These are phyloP conservation scores for Drosophila tani DNA, from an alignment of 1,140 invertebrate genomes.

Conservation along the genomic window DNA sequence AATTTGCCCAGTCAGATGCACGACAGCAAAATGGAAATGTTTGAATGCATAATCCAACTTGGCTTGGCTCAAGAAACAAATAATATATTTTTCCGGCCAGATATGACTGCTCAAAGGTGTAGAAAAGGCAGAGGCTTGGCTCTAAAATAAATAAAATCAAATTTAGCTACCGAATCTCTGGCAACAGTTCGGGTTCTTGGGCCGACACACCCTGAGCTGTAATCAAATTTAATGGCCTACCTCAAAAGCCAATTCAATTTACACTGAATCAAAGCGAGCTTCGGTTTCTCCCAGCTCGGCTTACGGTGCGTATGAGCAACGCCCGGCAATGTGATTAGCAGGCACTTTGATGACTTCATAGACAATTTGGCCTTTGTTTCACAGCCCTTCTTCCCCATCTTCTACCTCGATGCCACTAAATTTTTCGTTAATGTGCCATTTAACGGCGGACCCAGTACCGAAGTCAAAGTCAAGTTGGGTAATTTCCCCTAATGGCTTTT, in stretches of 20 bases:
- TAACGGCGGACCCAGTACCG: constrained; percentile 33
- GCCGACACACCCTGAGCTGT: constrained; percentile 39
- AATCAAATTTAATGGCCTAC: constrained; percentile 60
- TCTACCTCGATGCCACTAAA: constrained; percentile 10
- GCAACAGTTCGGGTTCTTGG: constrained; percentile 9
- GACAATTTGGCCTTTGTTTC: constrained; percentile 53
- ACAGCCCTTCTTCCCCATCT: neutral
- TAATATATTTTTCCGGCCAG: constrained; percentile 28
- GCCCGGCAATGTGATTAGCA: constrained; percentile 72
- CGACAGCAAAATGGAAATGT: constrained; percentile 52
- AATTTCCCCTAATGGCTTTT: constrained; percentile 83
- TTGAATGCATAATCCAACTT: constrained; percentile 42
- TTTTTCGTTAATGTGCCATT: constrained; percentile 68
- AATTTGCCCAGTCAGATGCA: constrained; percentile 75
- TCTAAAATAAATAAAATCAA: constrained; percentile 44
- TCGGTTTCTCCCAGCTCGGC: constrained; percentile 9
- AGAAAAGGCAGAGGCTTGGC: constrained; percentile 6
- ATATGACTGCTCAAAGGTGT: constrained; percentile 29
- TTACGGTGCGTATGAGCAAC: constrained; percentile 61
- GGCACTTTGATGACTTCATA: constrained; percentile 73
- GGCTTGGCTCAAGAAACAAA: constrained; percentile 47
- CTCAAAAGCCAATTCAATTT: constrained; percentile 66
- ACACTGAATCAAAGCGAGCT: constrained; percentile 62
- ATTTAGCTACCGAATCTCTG: constrained; percentile 20
- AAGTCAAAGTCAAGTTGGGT: constrained; percentile 76